phyloP scores from a whole-genome alignment of 2,113 vertebrate species.

The Eurystomus gularis region DNA sequence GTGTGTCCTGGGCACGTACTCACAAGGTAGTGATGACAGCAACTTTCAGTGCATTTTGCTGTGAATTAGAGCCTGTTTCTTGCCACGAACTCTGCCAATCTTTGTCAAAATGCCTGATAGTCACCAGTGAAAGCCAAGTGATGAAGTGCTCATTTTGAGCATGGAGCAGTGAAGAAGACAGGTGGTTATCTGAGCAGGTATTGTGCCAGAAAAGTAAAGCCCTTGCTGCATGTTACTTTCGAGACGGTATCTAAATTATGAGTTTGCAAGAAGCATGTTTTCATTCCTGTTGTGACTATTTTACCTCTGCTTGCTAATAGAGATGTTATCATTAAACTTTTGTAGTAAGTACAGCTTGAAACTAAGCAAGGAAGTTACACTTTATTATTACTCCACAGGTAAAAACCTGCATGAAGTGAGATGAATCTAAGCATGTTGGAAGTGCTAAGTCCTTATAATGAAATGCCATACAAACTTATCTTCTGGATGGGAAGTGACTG shows the following conservation, averaged over 20 bases:
- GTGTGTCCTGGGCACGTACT: not conserved
- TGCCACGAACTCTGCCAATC: not conserved
- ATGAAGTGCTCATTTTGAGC: not conserved
- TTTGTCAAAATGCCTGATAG: not conserved
- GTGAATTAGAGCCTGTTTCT: not conserved
- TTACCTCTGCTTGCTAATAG: not conserved
- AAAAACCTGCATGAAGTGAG: not conserved
- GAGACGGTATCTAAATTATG: not conserved
- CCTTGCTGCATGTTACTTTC: not conserved
- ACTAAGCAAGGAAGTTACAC: not conserved
- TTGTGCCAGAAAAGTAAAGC: not conserved
- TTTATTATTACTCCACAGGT: not conserved
- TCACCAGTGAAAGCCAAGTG: not conserved
- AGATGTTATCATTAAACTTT: not conserved
- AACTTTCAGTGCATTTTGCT: not conserved
- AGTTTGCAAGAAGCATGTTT: not conserved
- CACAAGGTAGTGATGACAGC: not conserved
- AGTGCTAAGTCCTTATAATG: not conserved
- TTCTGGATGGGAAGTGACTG: not conserved
- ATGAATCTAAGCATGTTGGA: not conserved
- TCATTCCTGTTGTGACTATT: not conserved
- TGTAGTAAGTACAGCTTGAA: not conserved
- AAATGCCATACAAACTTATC: not conserved
- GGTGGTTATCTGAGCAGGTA: not conserved
- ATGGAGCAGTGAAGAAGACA: not conserved